Base-by-base conservation (phyloP, 2,797 vertebrate species). In the Hirundo rustica region DNA sequence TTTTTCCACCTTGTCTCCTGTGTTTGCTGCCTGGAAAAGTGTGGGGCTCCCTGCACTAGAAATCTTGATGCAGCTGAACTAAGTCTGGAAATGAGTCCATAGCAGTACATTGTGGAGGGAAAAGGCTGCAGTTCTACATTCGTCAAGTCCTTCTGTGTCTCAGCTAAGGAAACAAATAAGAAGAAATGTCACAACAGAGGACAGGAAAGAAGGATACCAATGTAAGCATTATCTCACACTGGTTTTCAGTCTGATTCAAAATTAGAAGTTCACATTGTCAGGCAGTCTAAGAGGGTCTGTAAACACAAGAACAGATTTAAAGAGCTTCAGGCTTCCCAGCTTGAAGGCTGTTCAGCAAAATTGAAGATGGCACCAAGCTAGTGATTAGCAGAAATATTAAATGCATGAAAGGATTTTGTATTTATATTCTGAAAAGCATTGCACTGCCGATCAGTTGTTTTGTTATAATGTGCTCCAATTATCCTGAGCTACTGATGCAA, bases 341-440 rank as follows among this genome's bases (percentile, higher is more conserved):
- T 55, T 96, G 82, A 96, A 93, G 79, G 53, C n/a, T 80, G 29
- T 84, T 91, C 82, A 78, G 50, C 29, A 77, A 84, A 92, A 96
- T 64, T 36, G 57, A 76, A 82, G 71, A 90, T 51, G 89, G 54
- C 25, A 22, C 86, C 82, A 94, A 76, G 47, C 88, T 94, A 76
- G 70, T 75, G 89, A 97, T 95, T 92, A 97, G 96, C 74, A 29
- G 68, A 96, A 97, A 96, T 92, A 88, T 34, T 86, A 97, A 96
- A 95, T 94, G 80, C 81, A 74, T 70, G 54, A 87, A 97, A 83
- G 47, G 51, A 85, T 82, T 68, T 79, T 91, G 81, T 79, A 96
- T 97, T 97, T 80, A 32, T 88, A 96, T 93, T 92, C 92, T 68
- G 79, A 95, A 77, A 57, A 68, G 42, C 16, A 30, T 92, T 92